Percentiles rank a stretch among this genome's conserved stretches.
Evolutionary conservation across 2,888 invertebrate species (phyloP).

Genomic region (Cataglyphis altisquamis): DNA sequence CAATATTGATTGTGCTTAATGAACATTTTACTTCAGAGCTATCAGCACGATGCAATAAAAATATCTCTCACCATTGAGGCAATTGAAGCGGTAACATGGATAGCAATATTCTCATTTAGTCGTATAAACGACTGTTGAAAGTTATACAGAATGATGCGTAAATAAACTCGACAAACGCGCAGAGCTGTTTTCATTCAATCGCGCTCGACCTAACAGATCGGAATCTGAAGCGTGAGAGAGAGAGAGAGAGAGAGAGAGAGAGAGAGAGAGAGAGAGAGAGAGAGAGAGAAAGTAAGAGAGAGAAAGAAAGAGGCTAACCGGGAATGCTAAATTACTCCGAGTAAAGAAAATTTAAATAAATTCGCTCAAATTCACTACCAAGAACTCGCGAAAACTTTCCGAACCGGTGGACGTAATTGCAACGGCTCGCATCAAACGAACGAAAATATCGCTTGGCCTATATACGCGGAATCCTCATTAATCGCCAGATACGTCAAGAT

Average conservation of each 20-base stretch:
- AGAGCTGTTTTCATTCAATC: constrained; percentile 49
- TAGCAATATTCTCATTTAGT: constrained; percentile 46
- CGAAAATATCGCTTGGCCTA: constrained; percentile 47
- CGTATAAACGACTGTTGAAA: constrained; percentile 41
- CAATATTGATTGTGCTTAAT: constrained; percentile 54
- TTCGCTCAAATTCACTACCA: background rate
- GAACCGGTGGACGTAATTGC: background rate
- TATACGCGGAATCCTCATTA: constrained; percentile 48
- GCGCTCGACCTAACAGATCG: constrained; percentile 32
- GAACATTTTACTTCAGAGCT: constrained; percentile 46
- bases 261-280: background rate
- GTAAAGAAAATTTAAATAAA: constrained; percentile 21
- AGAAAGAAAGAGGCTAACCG: background rate
- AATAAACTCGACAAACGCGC: constrained; percentile 42
- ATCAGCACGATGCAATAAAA: constrained; percentile 32
- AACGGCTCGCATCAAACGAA: constrained; percentile 19
- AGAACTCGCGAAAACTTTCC: constrained; percentile 8
- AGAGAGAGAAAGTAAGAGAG: background rate
- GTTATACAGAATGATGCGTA: constrained; percentile 47
- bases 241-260: background rate
- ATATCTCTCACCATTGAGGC: constrained; percentile 40
- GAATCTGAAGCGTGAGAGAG: background rate
- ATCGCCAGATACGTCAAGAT: constrained; percentile 45
- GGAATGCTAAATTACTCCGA: constrained; percentile 27
- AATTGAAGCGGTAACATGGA: constrained; percentile 35